phyloP scores from a whole-genome alignment of 2,113 vertebrate genomes.

The Odontophorus gujanensis region DNA sequence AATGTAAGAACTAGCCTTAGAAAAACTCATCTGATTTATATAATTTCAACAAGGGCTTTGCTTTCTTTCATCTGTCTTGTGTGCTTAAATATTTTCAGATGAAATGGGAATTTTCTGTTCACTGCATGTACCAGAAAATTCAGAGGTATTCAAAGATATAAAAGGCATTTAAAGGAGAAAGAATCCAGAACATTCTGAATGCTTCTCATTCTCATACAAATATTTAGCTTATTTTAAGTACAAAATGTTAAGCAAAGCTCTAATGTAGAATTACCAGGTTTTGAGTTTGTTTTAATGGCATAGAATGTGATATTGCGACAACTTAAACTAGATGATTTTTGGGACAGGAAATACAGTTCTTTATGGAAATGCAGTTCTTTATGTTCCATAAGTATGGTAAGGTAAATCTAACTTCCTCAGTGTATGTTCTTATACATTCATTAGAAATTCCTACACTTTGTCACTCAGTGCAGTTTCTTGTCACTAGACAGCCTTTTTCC shows the following conservation, averaged over 20 bases:
- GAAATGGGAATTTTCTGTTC: background rate
- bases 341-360: background rate
- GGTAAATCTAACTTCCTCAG: background rate
- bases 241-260: background rate
- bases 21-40: background rate
- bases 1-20: background rate
- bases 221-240: background rate
- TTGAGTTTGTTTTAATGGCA: background rate
- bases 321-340: background rate
- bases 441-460: background rate
- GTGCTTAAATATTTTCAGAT: background rate
- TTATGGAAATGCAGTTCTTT: background rate
- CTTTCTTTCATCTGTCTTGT: background rate
- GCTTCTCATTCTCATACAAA: background rate
- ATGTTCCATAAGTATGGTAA: background rate
- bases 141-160: background rate
- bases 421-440: background rate
- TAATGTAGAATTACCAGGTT: background rate
- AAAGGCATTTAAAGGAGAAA: background rate
- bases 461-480: background rate
- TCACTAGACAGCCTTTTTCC: background rate
- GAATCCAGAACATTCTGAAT: background rate
- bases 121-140: background rate
- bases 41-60: background rate
- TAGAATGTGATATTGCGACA: background rate